Percentiles rank a stretch among this genome's conserved stretches.
Conservation (phyloP, 1,140 invertebrate genomes). For the Coelopa frigida region DNA sequence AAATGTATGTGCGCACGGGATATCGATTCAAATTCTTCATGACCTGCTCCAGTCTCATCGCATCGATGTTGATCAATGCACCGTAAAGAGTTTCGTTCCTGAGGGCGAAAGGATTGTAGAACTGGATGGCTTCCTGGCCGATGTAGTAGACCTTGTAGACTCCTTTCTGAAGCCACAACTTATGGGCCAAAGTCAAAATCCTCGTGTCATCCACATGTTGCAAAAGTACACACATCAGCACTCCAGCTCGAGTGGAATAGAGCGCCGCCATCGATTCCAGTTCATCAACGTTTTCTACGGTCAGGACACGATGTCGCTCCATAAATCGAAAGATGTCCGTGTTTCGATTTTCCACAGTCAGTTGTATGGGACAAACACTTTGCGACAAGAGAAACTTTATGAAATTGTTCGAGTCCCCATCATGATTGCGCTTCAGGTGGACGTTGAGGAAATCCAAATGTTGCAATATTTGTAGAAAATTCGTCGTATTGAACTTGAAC, state of each 20-base stretch:
- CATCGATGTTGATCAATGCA: background rate
- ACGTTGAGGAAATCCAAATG: background rate
- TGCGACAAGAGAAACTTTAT: background rate
- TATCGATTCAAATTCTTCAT: conserved; percentile 32
- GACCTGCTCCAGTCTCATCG: background rate
- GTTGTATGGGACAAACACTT: background rate
- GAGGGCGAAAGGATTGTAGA: conserved; percentile 12
- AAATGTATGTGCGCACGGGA: conserved; percentile 34
- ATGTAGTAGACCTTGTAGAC: conserved; percentile 9
- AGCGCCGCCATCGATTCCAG: background rate
- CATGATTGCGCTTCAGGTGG: background rate
- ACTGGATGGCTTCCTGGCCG: background rate
- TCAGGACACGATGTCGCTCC: background rate
- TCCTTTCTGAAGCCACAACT: background rate
- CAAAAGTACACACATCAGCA: conserved; percentile 4
- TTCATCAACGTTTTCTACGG: background rate
- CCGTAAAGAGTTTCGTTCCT: background rate
- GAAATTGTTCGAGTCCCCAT: background rate
- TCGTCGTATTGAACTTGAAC: background rate
- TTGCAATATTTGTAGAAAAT: background rate
- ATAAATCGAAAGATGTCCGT: too few relatives aligned
- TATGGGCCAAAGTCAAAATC: background rate
- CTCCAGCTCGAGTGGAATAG: background rate
- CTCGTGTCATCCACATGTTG: background rate
- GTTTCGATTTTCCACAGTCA: too few relatives aligned